Evolutionary conservation across 1,140 invertebrate species (phyloP), one percentile per base, ranked within the genome.

Genomic region (Parasteatoda tepidariorum): DNA sequence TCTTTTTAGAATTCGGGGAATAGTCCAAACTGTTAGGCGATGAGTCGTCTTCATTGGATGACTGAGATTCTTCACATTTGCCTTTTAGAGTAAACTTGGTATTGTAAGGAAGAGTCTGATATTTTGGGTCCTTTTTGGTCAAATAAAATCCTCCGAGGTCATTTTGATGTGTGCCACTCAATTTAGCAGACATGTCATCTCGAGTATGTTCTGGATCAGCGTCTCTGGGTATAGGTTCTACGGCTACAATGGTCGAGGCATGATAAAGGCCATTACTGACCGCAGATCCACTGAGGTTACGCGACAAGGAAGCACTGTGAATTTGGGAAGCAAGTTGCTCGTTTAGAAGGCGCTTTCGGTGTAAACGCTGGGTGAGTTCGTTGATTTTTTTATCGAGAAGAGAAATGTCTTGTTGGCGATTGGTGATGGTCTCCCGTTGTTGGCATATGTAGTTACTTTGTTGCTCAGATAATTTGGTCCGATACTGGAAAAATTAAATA

Each of bases 381-480:
- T 94, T 94, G 87, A 99, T 98, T 83, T 96, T 91, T 84, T 95
- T 93, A 89, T 98, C 97, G 86, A 98, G 96, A 67, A 93, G 92
- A 24, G 93, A 91, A 90, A 98, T 94, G 89, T 98, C 96, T 83
- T 96, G 94, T 87, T 97, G 95, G 26, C 95, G 89, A 85, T 95
- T 94, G 26, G 93, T 93, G 85, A 98, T 89, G 24, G 95, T 93
- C 85, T 97, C 94, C 67, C 95, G 91, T 89, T 98, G 96, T 85
- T 95, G 93, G 70, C 93, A 93, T 67, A 98, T 91, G 82, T 95
- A 92, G 54, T 93, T 93, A 88, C 95, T 96, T 89, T 98, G 96
- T 88, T 98, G 95, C 88, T 98, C 95, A 89, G 97, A 97, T 88
- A 98, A 90, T 89, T 98, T 97, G 90, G 98, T 98, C 33, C 96